These are phyloP conservation scores for Drosophila azteca DNA, from an alignment of 1,140 invertebrate genomes.

Conservation along the genomic window DNA sequence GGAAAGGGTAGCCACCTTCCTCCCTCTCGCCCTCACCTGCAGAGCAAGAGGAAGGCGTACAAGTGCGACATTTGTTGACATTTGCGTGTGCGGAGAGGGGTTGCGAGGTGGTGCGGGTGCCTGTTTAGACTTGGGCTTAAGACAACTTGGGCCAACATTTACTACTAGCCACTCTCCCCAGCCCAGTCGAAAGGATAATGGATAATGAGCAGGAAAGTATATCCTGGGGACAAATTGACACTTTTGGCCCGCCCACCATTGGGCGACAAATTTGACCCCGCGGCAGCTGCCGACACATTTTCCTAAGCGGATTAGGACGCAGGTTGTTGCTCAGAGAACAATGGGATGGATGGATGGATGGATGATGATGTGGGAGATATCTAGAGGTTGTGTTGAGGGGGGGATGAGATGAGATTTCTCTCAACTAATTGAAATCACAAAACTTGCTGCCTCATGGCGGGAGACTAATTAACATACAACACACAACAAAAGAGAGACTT, in stretches of 20 bases:
- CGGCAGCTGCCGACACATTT: constrained; percentile 6
- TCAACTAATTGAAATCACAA: constrained; percentile 59
- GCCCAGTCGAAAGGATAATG: not conserved
- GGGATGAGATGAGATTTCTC: constrained; percentile 1
- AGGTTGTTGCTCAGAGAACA: constrained; percentile 14
- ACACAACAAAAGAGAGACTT: constrained; percentile 53
- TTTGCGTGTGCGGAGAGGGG: constrained; percentile 44
- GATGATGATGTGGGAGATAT: constrained; percentile 4
- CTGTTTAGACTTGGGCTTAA: constrained; percentile 67
- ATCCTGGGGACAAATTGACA: constrained; percentile 57
- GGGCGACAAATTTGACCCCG: constrained; percentile 61
- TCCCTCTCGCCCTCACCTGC: constrained; percentile 23
- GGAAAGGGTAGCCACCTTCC: constrained; percentile 11
- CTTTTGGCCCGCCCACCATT: constrained; percentile 27
- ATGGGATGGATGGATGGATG: too few relatives aligned
- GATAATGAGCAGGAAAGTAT: constrained; percentile 38
- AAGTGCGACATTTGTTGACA: constrained; percentile 79
- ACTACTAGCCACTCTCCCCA: constrained; percentile 35
- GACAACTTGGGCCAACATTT: constrained; percentile 56
- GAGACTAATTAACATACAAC: constrained; percentile 79
- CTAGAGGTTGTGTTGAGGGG: not conserved
- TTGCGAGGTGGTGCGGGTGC: constrained; percentile 2
- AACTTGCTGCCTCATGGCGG: constrained; percentile 57
- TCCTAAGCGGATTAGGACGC: constrained; percentile 65
- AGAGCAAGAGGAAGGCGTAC: constrained; percentile 39